These are phyloP conservation scores for Ifrita kowaldi DNA, from an alignment of 2,113 vertebrate genomes.

Conservation along the genomic window DNA sequence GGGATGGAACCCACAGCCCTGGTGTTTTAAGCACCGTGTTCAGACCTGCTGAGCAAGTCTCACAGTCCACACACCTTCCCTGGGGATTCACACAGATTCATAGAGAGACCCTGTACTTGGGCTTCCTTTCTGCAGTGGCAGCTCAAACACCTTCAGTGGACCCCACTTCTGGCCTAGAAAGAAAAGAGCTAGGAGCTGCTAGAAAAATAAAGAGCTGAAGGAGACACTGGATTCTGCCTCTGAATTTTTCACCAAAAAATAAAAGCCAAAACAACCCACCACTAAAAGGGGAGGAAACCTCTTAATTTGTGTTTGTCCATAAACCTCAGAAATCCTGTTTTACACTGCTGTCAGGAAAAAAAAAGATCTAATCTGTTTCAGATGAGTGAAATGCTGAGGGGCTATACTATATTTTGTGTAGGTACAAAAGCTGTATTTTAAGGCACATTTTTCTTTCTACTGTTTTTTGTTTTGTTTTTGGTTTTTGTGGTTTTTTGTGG, in stretches of 20 bases:
- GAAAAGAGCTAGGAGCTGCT: background rate
- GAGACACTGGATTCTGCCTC: background rate
- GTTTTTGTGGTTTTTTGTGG: no score
- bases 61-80: background rate
- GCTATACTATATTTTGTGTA: no score
- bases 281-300: background rate
- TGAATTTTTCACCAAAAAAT: background rate
- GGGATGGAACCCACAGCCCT: background rate
- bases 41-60: background rate
- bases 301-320: background rate
- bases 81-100: background rate
- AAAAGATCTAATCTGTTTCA: background rate
- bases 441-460: background rate
- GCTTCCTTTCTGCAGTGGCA: background rate
- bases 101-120: accelerated
- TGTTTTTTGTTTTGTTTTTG: background rate
- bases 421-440: background rate
- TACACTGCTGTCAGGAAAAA: background rate
- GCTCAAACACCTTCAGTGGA: background rate
- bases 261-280: no score
- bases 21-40: background rate
- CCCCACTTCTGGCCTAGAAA: background rate
- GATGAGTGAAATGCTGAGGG: background rate
- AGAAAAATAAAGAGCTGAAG: background rate
- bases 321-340: background rate